Percentiles rank a stretch among this genome's conserved stretches.
Evolutionary conservation across 2,113 vertebrate genomes (phyloP).

Genomic region (Bombycilla garrulus): DNA sequence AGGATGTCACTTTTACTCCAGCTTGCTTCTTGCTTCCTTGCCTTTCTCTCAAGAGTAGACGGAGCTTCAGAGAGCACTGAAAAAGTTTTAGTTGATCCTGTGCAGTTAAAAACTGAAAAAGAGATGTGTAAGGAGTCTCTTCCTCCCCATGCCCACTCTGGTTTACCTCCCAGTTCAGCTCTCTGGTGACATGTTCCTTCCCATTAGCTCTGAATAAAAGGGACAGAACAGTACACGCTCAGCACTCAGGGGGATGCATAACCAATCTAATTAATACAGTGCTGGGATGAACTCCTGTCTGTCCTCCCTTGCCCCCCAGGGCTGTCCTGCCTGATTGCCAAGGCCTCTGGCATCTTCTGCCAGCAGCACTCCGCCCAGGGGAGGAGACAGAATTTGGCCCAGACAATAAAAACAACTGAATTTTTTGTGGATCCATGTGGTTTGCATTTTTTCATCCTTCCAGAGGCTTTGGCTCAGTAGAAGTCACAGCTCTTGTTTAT

Average conservation of each 20-base stretch:
- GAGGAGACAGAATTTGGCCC: neutral
- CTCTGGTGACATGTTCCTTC: neutral
- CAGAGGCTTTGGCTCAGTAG: neutral
- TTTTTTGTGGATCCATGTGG: neutral
- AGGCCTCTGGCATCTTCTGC: neutral
- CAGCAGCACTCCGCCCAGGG: neutral
- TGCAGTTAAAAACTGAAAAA: neutral
- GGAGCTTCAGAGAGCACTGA: neutral
- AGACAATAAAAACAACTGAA: neutral
- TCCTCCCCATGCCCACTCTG: neutral
- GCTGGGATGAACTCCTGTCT: neutral
- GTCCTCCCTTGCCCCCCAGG: neutral
- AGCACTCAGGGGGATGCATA: neutral
- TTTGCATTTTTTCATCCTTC: neutral
- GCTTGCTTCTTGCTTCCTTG: neutral
- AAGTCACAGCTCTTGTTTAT: neutral
- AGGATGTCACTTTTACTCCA: neutral
- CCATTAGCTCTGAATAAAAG: neutral
- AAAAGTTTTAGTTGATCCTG: neutral
- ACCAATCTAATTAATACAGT: neutral
- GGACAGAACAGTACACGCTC: rapidly evolving
- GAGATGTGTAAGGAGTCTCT: neutral
- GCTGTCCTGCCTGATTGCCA: neutral
- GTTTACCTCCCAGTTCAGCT: neutral
- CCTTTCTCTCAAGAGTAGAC: neutral